Percentiles rank a stretch among this genome's conserved stretches.
Evolutionary conservation across 2,797 vertebrate species (phyloP).

Genomic region (Momotus momota): DNA sequence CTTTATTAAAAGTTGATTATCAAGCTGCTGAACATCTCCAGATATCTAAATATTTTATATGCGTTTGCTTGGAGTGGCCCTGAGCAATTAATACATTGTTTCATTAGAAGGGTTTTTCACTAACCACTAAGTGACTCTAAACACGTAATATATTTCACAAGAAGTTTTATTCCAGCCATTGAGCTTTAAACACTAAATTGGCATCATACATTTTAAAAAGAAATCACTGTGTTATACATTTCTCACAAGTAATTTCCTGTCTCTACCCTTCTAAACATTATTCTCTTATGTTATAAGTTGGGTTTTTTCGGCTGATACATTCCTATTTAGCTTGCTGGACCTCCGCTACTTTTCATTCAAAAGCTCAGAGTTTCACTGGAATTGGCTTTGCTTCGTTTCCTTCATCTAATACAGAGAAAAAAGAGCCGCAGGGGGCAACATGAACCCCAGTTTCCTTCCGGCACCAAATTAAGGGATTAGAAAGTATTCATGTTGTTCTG

Average conservation of each 20-base stretch:
- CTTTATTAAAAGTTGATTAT: conserved; percentile 80
- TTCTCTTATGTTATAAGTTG: conserved; percentile 2
- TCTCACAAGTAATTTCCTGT: conserved; percentile 72
- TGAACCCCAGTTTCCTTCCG: neutral
- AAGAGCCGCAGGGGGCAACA: neutral
- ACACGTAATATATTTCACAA: conserved; percentile 73
- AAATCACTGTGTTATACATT: conserved; percentile 55
- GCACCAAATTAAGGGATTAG: conserved; percentile 43
- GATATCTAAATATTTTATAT: conserved; percentile 73
- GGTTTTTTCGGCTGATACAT: neutral
- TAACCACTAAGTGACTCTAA: conserved; percentile 69
- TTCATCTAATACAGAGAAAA: conserved; percentile 35
- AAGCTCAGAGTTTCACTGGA: neutral
- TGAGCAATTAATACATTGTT: conserved; percentile 71
- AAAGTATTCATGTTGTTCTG: conserved; percentile 6
- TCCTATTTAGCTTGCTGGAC: conserved; percentile 25
- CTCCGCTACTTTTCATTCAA: conserved; percentile 47
- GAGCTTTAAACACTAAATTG: conserved; percentile 74
- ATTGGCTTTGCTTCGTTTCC: conserved; percentile 56
- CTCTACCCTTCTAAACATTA: conserved; percentile 22
- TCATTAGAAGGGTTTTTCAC: conserved; percentile 65
- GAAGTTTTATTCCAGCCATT: conserved; percentile 60
- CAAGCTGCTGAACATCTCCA: conserved; percentile 70
- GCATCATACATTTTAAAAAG: conserved; percentile 36
- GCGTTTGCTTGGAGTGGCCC: conserved; percentile 53